phyloP scores from a whole-genome alignment of 2,888 invertebrate species.

The Tipula unca region DNA sequence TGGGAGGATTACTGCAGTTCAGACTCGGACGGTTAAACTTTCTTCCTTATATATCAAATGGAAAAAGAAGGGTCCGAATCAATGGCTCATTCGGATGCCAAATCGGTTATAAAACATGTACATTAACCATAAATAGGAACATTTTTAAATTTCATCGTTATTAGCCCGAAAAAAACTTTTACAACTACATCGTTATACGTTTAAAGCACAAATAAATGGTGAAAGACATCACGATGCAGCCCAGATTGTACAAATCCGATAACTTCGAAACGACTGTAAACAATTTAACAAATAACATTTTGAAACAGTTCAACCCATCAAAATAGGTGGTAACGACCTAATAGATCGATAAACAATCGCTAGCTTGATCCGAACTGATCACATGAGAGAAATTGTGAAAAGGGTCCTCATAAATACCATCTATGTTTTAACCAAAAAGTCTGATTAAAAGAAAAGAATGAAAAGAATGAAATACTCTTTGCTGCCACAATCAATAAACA shows the following conservation, averaged over 20 bases:
- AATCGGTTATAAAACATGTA: not conserved
- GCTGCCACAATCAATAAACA: too few species aligned
- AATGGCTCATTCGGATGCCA: not conserved
- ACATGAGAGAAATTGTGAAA: too few species aligned
- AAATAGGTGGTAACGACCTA: too few species aligned
- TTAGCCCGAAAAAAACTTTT: not conserved
- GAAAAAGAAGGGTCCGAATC: not conserved
- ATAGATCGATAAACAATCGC: too few species aligned
- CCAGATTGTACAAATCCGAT: not conserved
- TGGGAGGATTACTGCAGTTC: not conserved
- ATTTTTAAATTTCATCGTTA: not conserved
- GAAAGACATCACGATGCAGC: not conserved
- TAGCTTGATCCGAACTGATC: too few species aligned
- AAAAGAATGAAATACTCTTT: too few species aligned
- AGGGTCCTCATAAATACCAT: too few species aligned
- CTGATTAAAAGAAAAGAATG: too few species aligned
- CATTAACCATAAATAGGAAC: not conserved
- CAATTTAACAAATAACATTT: not conserved
- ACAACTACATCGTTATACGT: not conserved
- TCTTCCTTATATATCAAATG: not conserved
- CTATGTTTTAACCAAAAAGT: too few species aligned
- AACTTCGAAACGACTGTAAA: not conserved
- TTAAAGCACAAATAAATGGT: not conserved
- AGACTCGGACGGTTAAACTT: not conserved
- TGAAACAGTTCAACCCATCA: too few species aligned